Evolutionary conservation across 2,113 vertebrate genomes (phyloP).

Genomic region (Cavia porcellus): DNA sequence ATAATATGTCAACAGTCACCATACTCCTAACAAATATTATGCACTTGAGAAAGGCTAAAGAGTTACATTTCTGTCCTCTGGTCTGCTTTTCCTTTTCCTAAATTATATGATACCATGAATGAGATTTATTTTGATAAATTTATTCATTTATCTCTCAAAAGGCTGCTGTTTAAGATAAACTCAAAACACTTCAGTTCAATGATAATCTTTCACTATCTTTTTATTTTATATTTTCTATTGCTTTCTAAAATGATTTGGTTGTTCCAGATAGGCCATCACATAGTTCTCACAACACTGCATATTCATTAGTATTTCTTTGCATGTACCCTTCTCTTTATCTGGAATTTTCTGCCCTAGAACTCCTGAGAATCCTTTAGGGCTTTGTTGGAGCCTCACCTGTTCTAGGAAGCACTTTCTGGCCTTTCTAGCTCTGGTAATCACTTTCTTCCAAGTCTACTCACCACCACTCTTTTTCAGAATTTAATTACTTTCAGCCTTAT

Average conservation of each 20-base stretch:
- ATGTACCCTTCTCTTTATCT: neutral
- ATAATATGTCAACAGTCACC: neutral
- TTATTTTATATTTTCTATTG: constrained; percentile 15
- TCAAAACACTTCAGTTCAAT: neutral
- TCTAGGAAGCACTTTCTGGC: neutral
- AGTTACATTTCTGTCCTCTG: neutral
- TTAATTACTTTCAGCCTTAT: constrained; percentile 5
- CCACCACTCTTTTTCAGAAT: neutral
- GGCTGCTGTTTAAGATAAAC: constrained; percentile 47
- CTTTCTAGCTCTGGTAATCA: neutral
- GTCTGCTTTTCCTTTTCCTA: neutral
- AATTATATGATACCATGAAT: neutral
- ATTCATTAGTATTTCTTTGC: neutral
- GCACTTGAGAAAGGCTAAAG: neutral
- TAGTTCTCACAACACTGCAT: neutral
- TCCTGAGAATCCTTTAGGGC: neutral
- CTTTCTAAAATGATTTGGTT: constrained; percentile 41
- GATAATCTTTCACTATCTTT: neutral
- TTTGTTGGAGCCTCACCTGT: neutral
- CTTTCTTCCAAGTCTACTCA: neutral
- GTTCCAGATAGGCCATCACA: neutral
- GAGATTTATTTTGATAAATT: constrained; percentile 37
- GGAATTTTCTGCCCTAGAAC: neutral
- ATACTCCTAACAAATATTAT: neutral
- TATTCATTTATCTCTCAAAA: constrained; percentile 34